Base-by-base conservation (phyloP, 1,140 invertebrate genomes). In the Cherax destructor region DNA sequence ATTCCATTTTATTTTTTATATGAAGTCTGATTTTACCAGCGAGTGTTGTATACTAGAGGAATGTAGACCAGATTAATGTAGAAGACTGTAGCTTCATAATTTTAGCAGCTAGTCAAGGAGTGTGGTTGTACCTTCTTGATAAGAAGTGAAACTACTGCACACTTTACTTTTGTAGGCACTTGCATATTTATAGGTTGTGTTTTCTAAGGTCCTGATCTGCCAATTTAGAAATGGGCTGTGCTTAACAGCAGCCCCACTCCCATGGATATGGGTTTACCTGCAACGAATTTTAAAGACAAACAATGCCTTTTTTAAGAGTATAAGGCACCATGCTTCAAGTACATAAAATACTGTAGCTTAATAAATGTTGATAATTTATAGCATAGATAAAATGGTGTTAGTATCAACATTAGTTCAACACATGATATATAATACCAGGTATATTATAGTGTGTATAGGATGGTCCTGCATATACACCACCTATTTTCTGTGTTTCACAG, bases 101-200 rank as follows among this genome's bases (percentile, higher is more conserved):
- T 72, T 21, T 85, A 85, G 83, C 74, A 65, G n/a, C 65, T 59
- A 47, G 61, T 65, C 74, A 85, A 85, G 83, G 74, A 50, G 65
- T 85, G 50, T 69, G 83, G 65, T 85, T 85, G 83, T 85, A 65
- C 72, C 21, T 74, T 74, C 61, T 85, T 74, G 65, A n/a, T 24
- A 47, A 85, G 69, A 30, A 72, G 65, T 85, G 24, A 72, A 7
- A 74, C 41, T 49, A 24, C 65, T 49, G 65, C 61, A 65, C 21
- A 21, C 13, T 13, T 65, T 13, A 21, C 13, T 13, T 65, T 13
- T 21, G 21, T 18, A 18, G 61, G 18, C 61, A 21, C 1, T 18
- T 6, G 61, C 21, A 5, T 59, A 59, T 41, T 41, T 65, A 65
- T 72, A 85, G 59, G 65, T 85, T 72, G 18, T 65, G 65, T 74